Evolutionary conservation across 2,113 vertebrate genomes (phyloP), one percentile per base, ranked within the genome.

Genomic region (Speoplatyrhinus poulsoni): DNA sequence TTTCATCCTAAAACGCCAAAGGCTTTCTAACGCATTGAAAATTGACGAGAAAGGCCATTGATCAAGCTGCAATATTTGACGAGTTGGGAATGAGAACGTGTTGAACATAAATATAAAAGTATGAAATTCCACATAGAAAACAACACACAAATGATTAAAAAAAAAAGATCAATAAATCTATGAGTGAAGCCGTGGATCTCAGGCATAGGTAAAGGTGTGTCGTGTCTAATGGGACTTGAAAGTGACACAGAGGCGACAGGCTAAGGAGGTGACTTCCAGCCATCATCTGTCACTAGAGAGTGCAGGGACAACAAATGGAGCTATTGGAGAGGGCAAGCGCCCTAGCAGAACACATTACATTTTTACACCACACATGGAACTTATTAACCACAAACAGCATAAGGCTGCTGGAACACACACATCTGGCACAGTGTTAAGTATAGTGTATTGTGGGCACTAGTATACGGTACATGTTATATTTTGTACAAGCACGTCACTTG

Each of bases 261-360:
- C 89, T 90, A 89, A 92, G 89, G 82, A 89, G 89, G 92, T 81
- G 80, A 88, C 87, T 88, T 82, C 84, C 86, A 90, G 89, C 87
- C 73, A 87, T 92, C 92, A 92, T 93, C 90, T 85, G 89, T 93
- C 90, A 90, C 87, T 82, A 82, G 26, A 55, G 72, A 87, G 85
- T 69, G 11, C 76, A 67, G 82, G 73, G 75, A 83, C 75, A 81
- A 82, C 85, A 91, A 90, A 93, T 93, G 84, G 90, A 91, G 90
- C 85, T 86, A 89, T 89, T 86, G 88, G 81, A 90, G 86, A 87
- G 86, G 80, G 86, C 85, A 85, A 79, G 82, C 70, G 81, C 74
- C 86, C 88, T 91, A 90, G 91, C 91, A 90, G 91, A 93, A 93
- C 91, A 90, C 88, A 94, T 92, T 92, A 89, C 87, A 90, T 90